A percentile compares a stretch with the other conserved stretches of the same genome.
Evolutionary conservation across 2,797 vertebrate genomes (phyloP).

Genomic region (Argya squamiceps): DNA sequence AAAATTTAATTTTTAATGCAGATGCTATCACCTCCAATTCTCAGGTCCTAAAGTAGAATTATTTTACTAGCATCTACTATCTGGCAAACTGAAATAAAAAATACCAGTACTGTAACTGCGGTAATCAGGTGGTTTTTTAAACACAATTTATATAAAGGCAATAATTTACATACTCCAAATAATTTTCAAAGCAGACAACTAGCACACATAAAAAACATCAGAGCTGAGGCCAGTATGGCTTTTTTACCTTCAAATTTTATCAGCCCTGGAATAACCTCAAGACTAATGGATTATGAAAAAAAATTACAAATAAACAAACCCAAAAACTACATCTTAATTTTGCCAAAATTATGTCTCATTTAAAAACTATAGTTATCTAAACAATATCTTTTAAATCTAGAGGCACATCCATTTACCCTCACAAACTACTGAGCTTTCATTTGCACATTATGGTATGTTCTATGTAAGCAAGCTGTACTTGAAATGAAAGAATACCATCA

Average conservation of each 20-base stretch:
- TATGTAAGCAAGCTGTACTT: neutral
- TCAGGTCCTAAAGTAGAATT: neutral
- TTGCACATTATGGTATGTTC: accelerated
- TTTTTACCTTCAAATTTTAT: neutral
- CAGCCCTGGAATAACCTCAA: neutral
- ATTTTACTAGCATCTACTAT: neutral
- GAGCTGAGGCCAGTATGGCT: neutral
- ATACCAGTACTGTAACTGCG: neutral
- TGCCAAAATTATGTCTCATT: neutral
- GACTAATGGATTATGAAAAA: neutral
- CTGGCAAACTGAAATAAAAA: neutral
- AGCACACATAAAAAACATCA: neutral
- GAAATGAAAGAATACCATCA: neutral
- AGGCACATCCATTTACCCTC: neutral
- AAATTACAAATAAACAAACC: neutral
- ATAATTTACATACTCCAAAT: neutral
- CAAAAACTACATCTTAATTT: neutral
- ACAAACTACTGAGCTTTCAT: neutral
- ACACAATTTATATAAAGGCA: neutral
- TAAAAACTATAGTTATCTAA: neutral
- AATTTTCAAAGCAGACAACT: neutral
- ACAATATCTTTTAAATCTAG: neutral
- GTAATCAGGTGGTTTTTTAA: neutral
- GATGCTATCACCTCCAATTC: neutral
- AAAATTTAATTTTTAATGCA: neutral